Conservation (phyloP, 2,888 invertebrate species). For the Diachrysia chrysitis region DNA sequence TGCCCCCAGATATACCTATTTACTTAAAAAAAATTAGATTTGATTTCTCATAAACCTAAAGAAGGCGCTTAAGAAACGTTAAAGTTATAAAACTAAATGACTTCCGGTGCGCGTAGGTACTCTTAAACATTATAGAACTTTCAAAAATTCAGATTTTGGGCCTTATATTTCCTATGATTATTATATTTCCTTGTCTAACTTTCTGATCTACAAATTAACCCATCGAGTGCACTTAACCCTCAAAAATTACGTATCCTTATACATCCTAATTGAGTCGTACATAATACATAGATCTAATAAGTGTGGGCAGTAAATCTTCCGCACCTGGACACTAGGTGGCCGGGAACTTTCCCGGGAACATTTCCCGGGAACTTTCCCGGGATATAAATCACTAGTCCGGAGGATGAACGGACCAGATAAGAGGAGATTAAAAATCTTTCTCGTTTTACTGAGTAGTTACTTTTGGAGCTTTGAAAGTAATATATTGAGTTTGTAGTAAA, state of each 20-base stretch:
- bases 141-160: no score
- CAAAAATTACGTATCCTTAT: conserved; percentile 48
- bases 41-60: no score
- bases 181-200: neutral
- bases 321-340: conserved; percentile 59
- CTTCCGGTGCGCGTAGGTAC: no score
- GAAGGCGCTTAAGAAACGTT: no score
- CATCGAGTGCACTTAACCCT: conserved; percentile 18
- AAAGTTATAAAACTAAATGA: no score
- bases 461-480: conserved; percentile 1
- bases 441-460: conserved; percentile 36
- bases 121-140: no score
- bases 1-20: no score
- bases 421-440: conserved; percentile 60
- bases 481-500: neutral
- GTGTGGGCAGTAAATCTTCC: conserved; percentile 55
- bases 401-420: conserved; percentile 50
- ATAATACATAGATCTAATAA: conserved; percentile 49
- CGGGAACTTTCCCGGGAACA: conserved; percentile 33
- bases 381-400: conserved; percentile 56
- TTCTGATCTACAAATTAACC: conserved; percentile 17
- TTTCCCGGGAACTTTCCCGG: conserved; percentile 36
- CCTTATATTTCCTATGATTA: no score
- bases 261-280: conserved; percentile 55
- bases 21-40: no score